Evolutionary conservation across 1,140 invertebrate genomes (phyloP).

Genomic region (Zaprionus tsacasi): DNA sequence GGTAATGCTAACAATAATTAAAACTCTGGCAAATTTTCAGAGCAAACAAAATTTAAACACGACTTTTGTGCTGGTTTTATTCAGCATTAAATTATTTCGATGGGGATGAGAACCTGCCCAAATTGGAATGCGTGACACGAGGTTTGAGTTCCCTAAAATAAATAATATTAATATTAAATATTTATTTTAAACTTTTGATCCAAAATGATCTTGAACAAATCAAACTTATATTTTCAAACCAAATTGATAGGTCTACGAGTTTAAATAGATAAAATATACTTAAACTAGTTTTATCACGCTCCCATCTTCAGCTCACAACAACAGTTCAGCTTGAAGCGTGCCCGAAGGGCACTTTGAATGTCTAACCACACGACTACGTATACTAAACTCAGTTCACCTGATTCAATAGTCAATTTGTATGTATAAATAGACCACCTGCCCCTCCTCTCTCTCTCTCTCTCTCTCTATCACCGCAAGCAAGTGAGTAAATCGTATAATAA

Average conservation of each 20-base stretch:
- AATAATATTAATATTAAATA: no score
- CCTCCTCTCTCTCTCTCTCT: not conserved
- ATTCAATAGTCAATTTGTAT: conserved; percentile 29
- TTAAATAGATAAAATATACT: not conserved
- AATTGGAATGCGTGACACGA: not conserved
- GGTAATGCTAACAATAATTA: conserved; percentile 25
- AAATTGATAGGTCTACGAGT: not conserved
- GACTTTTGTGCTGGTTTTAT: not conserved
- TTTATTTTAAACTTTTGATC: no score
- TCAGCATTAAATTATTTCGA: not conserved
- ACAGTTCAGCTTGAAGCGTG: not conserved
- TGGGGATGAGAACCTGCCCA: not conserved
- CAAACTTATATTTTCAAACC: not conserved
- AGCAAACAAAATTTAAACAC: conserved; percentile 7
- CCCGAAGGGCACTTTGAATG: not conserved
- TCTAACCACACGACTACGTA: conserved; percentile 24
- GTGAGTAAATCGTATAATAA: conserved; percentile 9
- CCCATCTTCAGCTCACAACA: conserved; percentile 1
- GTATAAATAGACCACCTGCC: not conserved
- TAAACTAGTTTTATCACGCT: not conserved
- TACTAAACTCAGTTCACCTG: conserved; percentile 34
- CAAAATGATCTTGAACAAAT: not conserved
- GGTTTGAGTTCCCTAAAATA: not conserved
- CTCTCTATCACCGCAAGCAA: not conserved
- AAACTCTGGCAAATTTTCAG: not conserved